Base-by-base conservation (phyloP, 2,888 invertebrate species). In the Leptinotarsa peninsularis region DNA sequence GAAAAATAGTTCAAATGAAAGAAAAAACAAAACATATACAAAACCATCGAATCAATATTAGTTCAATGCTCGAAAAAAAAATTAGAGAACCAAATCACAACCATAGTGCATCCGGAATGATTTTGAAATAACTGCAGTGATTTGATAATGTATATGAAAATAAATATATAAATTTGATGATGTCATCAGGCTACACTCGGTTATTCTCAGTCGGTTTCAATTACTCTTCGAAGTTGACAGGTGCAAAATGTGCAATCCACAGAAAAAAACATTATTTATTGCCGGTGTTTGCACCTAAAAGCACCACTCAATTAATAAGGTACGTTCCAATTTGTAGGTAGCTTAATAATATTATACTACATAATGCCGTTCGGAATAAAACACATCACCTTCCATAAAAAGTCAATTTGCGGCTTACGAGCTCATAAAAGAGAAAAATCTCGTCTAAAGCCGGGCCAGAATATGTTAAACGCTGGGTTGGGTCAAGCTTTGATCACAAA, bases 391-490 rank as follows among this genome's bases (percentile, higher is more conserved):
- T 77, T 72, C 77, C 81, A 81, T 82, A 82, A 82, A 82, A 82
- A 82, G 81, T 80, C 80, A 82, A 82, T 82, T 82, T 81, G 82
- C 80, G 79, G 80, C 81, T 79, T 77, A 76, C 69, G 74, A 76
- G 75, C 78, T 76, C 71, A 76, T 79, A 80, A 80, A 80, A 76
- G 78, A 73, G 75, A 80, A 76, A 75, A 77, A 77, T 74, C 79
- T 82, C 75, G 76, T 78, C 75, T 78, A 75, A 72, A 76, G 69
- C 74, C 77, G 75, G 74, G 67, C 74, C 72, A 70, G 75, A 76
- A 76, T 81, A 80, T 82, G 82, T 81, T 83, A 83, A 83, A 83
- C 81, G 82, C 66, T 83, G 83, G 83, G 83, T 77, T 78, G 81
- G 80, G 81, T 79, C 78, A 66, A 78, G 78, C 78, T 79, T 81